Conservation (phyloP, 1,140 invertebrate genomes). For the Hydropsyche tenuis region DNA sequence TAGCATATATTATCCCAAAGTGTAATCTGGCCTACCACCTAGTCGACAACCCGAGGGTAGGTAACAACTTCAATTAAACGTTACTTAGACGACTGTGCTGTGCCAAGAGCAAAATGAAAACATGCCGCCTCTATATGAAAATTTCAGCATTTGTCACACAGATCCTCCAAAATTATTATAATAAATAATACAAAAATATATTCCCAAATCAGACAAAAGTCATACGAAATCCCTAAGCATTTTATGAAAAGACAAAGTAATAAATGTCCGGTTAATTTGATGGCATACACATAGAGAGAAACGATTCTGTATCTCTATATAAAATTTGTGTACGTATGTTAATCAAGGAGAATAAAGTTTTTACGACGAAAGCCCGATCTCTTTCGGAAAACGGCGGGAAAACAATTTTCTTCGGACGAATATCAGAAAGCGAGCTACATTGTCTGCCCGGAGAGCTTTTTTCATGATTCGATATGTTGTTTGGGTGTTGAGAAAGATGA, state of each 20-base stretch:
- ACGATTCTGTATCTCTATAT: too few species aligned
- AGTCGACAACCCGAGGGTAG: not conserved
- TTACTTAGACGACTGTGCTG: slow-evolving; percentile 9
- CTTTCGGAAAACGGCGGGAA: not conserved
- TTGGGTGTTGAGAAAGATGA: not conserved
- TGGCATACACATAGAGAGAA: too few species aligned
- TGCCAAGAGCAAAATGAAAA: slow-evolving; percentile 19
- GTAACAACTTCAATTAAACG: slow-evolving; percentile 36
- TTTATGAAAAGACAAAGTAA: too few species aligned
- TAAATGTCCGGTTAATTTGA: too few species aligned
- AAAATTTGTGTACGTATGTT: not conserved
- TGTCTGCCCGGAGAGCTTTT: too few species aligned
- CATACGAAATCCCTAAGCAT: too few species aligned
- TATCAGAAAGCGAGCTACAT: not conserved
- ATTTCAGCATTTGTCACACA: slow-evolving; percentile 5
- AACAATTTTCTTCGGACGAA: not conserved
- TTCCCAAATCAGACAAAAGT: too few species aligned
- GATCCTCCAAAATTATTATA: too few species aligned
- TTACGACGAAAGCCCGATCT: not conserved
- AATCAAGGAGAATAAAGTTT: not conserved
- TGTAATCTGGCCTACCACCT: slow-evolving; percentile 9
- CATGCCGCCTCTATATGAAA: slow-evolving; percentile 2
- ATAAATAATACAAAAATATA: too few species aligned
- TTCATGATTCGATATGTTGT: not conserved
- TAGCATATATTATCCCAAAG: slow-evolving; percentile 29